Percentiles rank a stretch among this genome's conserved stretches.
phyloP scores from a whole-genome alignment of 2,888 invertebrate genomes.

The Sepiola atlantica region DNA sequence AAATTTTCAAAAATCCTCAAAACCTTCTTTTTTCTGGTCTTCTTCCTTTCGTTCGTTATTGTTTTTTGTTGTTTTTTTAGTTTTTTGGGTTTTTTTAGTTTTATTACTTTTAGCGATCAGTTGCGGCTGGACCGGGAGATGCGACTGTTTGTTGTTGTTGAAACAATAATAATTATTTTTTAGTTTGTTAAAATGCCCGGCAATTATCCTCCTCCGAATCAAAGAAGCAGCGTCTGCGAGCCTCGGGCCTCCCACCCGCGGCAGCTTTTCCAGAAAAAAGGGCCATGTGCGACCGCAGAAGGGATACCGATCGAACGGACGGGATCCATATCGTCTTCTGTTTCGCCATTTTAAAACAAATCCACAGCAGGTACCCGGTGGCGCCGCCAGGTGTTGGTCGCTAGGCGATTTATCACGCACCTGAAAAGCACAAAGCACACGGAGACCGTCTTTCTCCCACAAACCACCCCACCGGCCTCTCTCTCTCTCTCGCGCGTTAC shows the following conservation, averaged over 20 bases:
- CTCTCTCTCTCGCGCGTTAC: too few relatives aligned
- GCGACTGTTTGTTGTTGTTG: background rate
- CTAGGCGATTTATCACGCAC: background rate
- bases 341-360: slow-evolving; percentile 32
- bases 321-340: background rate
- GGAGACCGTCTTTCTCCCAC: too few relatives aligned
- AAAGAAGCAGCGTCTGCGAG: background rate
- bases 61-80: background rate
- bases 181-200: background rate
- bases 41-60: background rate
- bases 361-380: background rate
- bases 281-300: background rate
- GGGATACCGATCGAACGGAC: background rate
- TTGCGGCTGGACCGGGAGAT: background rate
- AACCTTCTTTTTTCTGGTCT: too few relatives aligned
- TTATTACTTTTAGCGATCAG: background rate
- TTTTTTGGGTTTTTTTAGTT: background rate
- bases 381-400: slow-evolving; percentile 18
- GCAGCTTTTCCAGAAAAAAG: background rate
- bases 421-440: background rate
- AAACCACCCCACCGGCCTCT: too few relatives aligned
- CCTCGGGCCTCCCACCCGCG: background rate
- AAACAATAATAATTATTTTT: background rate
- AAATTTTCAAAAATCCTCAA: too few relatives aligned
- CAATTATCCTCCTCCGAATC: background rate